Evolutionary conservation across 2,113 vertebrate species (phyloP).

Genomic region (Cyprinodon variegatus): DNA sequence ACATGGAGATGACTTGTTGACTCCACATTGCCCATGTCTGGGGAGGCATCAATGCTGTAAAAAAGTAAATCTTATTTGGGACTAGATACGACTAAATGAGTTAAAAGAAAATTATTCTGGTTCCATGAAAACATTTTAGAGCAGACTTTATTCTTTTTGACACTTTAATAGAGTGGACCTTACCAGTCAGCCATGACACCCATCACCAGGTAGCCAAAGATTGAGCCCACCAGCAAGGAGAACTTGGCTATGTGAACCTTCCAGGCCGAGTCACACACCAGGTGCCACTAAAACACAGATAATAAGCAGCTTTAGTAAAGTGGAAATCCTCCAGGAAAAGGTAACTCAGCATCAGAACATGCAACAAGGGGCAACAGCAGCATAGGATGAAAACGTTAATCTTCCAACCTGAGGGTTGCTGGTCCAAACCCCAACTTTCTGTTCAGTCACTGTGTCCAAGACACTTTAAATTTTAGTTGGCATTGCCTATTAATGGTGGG

Average conservation of each 20-base stretch:
- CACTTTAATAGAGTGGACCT: conserved; percentile 48
- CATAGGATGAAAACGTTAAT: too few relatives aligned
- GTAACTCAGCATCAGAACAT: conserved; percentile 18
- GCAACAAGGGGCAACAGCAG: background rate
- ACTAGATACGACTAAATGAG: background rate
- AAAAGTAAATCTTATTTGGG: background rate
- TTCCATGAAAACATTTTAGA: background rate
- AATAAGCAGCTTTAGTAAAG: conserved; percentile 17
- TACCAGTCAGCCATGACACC: conserved; percentile 98
- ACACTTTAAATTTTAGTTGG: too few relatives aligned
- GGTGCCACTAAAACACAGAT: conserved; percentile 87
- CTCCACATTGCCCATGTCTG: too few relatives aligned
- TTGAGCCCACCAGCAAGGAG: conserved; percentile 95
- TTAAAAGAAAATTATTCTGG: background rate
- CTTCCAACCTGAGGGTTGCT: too few relatives aligned
- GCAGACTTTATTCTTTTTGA: background rate
- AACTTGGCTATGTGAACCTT: conserved; percentile 98
- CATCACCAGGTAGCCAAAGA: conserved; percentile 96
- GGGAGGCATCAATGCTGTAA: background rate
- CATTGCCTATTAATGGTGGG: too few relatives aligned
- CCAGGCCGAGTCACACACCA: conserved; percentile 97
- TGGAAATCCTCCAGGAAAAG: conserved; percentile 18
- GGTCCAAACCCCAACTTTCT: too few relatives aligned
- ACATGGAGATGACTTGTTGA: too few relatives aligned
- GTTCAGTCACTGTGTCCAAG: too few relatives aligned